Evolutionary conservation across 1,140 invertebrate genomes (phyloP).

Genomic region (Tribolium castaneum): DNA sequence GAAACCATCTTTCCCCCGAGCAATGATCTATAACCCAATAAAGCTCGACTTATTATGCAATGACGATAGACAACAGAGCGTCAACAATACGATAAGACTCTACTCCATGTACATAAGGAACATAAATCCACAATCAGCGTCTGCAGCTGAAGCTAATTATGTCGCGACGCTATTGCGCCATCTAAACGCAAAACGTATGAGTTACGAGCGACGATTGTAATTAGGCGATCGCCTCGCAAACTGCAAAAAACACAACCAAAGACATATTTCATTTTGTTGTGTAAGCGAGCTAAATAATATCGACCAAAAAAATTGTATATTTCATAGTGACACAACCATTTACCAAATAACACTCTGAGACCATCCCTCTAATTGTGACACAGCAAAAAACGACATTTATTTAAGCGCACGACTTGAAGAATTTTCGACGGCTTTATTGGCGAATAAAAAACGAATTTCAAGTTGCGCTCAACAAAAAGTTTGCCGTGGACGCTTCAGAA

Average conservation of each 20-base stretch:
- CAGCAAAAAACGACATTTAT: neutral
- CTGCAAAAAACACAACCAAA: neutral
- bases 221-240: conserved; percentile 11
- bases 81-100: conserved; percentile 24
- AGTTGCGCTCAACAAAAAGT: neutral
- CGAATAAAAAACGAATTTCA: neutral
- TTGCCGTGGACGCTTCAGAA: neutral
- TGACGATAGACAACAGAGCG: conserved; percentile 22
- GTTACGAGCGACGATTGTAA: conserved; percentile 26
- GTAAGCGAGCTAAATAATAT: conserved; percentile 20
- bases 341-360: neutral
- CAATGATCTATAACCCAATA: conserved; percentile 15
- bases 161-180: conserved; percentile 21
- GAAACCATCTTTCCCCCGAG: neutral
- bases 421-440: conserved; percentile 10
- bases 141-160: conserved; percentile 49
- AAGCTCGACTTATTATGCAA: conserved; percentile 10
- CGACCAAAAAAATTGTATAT: conserved; percentile 12
- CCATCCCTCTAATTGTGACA: neutral
- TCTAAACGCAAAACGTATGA: conserved; percentile 35
- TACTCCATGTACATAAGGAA: conserved; percentile 27
- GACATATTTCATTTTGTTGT: conserved; percentile 27
- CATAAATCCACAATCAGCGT: conserved; percentile 49
- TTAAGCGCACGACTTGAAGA: neutral
- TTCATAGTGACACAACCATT: conserved; percentile 7